Evolutionary conservation across 2,888 invertebrate species (phyloP).

Genomic region (Pardosa pseudoannulata): DNA sequence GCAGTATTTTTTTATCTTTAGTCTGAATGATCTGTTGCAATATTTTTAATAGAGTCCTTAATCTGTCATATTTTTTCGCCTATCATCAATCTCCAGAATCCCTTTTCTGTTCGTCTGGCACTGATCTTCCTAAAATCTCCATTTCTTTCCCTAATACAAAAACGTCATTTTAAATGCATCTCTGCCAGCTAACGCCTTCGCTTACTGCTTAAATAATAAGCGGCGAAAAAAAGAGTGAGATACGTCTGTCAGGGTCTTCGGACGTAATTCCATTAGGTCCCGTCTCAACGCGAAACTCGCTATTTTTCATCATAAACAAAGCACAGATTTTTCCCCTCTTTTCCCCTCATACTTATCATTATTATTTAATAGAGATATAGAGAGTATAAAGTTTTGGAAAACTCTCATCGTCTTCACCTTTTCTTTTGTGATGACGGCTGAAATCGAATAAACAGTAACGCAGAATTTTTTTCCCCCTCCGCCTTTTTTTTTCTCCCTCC

Average conservation of each 20-base stretch:
- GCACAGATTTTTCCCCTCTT: conserved; percentile 16
- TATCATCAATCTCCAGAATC: background rate
- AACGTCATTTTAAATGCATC: conserved; percentile 21
- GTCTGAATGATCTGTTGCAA: background rate
- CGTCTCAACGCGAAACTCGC: conserved; percentile 21
- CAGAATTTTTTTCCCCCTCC: background rate
- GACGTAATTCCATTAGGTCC: conserved; percentile 53
- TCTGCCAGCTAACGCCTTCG: conserved; percentile 19
- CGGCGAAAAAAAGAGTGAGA: conserved; percentile 30
- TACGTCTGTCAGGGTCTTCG: conserved; percentile 39
- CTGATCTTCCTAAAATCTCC: background rate
- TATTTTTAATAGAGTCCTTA: background rate
- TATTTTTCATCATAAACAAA: conserved; percentile 65
- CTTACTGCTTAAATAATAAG: conserved; percentile 21
- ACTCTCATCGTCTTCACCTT: conserved; percentile 35
- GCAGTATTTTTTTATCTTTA: background rate
- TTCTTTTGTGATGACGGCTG: conserved; percentile 43
- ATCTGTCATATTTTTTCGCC: background rate
- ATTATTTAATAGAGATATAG: conserved; percentile 65
- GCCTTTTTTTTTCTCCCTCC: background rate
- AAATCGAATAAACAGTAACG: conserved; percentile 56
- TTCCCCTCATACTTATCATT: conserved; percentile 29
- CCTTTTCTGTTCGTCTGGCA: no score
- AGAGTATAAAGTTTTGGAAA: conserved; percentile 22
- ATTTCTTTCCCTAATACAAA: background rate